Percentiles rank a stretch among this genome's conserved stretches.
Conservation (phyloP, 2,113 vertebrate genomes). For the Boulengeromyrus knoepffleri region DNA sequence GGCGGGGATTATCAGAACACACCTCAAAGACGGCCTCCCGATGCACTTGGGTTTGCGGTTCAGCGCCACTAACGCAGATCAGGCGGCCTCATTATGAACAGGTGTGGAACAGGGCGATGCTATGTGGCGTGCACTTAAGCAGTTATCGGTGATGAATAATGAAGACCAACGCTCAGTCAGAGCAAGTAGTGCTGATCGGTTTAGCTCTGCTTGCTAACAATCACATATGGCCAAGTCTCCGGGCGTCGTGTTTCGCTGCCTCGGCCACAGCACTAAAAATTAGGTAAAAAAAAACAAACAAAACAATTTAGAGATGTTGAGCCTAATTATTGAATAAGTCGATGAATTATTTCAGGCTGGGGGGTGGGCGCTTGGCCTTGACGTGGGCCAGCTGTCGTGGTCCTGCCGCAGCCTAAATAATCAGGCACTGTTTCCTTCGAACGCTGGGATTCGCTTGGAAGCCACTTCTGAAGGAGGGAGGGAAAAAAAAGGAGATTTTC, state of each 20-base stretch:
- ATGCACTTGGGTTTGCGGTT: neutral
- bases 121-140: slow-evolving; percentile 64
- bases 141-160: slow-evolving; percentile 68
- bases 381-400: slow-evolving; percentile 63
- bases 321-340: slow-evolving; percentile 63
- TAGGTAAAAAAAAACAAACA: slow-evolving; percentile 55
- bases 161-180: neutral
- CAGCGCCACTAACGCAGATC: neutral
- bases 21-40: slow-evolving; percentile 24
- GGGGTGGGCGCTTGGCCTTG: slow-evolving; percentile 42
- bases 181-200: neutral
- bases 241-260: slow-evolving; percentile 49
- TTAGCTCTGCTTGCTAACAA: slow-evolving; percentile 24
- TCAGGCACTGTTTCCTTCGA: slow-evolving; percentile 52
- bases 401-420: slow-evolving; percentile 62
- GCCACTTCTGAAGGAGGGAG: slow-evolving; percentile 35
- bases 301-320: slow-evolving; percentile 62
- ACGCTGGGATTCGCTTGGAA: slow-evolving; percentile 45
- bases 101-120: slow-evolving; percentile 50
- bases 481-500: slow-evolving; percentile 48
- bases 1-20: neutral
- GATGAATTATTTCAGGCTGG: slow-evolving; percentile 61
- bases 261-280: slow-evolving; percentile 53
- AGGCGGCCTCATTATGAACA: neutral
- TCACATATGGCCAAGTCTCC: slow-evolving; percentile 39